Evolutionary conservation across 2,888 invertebrate genomes (phyloP), one percentile per base, ranked within the genome.

Genomic region (Mechanitis mazaeus): DNA sequence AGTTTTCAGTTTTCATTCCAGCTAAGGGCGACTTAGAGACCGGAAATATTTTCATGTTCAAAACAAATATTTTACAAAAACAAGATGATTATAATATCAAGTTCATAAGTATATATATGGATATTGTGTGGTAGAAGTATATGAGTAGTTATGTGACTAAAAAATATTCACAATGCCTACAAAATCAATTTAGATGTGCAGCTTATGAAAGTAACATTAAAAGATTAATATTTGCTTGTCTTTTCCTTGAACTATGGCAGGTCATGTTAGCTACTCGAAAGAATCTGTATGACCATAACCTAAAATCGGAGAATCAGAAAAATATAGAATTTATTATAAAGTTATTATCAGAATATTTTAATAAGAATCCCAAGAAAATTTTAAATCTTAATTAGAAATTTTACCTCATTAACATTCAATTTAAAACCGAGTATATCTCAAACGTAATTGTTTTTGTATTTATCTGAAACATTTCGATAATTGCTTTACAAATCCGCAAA

Each of bases 171-270:
- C 9, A 9, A 42, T 42, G 6, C 42, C 3, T 9, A 42, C 35
- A 35, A 35, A 42, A 42, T 20, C 20, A 5, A 42, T 2, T 42
- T 42, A 9, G 9, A 9, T 5, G 9, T 31, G 31, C 1, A 0
- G 6, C 2, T 50, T 5, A 50, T 50, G 50, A 31, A 2, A 28
- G 7, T n/a, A 31, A 9, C 3, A 50, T 31, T 31, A 50, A 9
- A 31, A 50, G 50, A 50, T 50, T 50, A 50, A 6, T 31, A 50
- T 50, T 9, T 11, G 31, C 31, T 9, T 7, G 20, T 20, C 28
- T 7, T 42, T 31, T 3, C 50, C 50, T 50, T 50, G 50, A 50
- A 50, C 50, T 50, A 7, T 50, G 31, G 11, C 50, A 50, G 50
- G 28, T 31, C 9, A 7, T 7, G 31, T 50, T 31, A 50, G 50